Evolutionary conservation across 1,140 invertebrate species (phyloP), one percentile per base, ranked within the genome.

Genomic region (Hypothenemus hampei): DNA sequence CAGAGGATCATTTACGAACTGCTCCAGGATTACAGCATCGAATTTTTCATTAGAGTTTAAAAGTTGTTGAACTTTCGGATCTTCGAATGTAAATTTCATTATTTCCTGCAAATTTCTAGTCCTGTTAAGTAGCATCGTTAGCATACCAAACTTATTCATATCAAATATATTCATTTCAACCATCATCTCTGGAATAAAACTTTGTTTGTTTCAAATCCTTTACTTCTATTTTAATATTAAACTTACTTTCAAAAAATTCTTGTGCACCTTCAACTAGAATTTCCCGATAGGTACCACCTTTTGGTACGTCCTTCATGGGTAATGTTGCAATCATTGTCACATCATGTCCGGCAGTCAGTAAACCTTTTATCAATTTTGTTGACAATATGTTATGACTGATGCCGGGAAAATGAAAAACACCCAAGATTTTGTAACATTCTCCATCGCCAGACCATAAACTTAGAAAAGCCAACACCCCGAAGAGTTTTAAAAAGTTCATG

Each of bases 321-420:
- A 82, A 83, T 55, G 81, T 77, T 21, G 78, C 84, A 10, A 87
- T 69, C 11, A 87, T 78, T 0, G 84, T 87, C 4, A 89, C 52
- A 6, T 84, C 73, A 60, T 89, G 83, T 19, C 84, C 84, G 3
- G 78, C 74, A 48, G 69, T 72, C 1, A 78, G 77, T 23, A 89
- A 62, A 49, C 80, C 83, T 15, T 76, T 75, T 1, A 87, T 70
- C 3, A 88, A 63, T 1, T 80, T 78, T 26, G 79, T 73, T 59
- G 81, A 81, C 11, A 84, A 78, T 18, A 78, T 74, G 60, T 85
- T 84, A 63, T 89, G 86, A 65, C 84, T 87, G 24, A 75, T 79
- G 1, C 83, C 80, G 0, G 76, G 70, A 52, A 83, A 78, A 1
- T 79, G 78, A 62, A 85, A 81, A 18, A 86, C 64, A 0, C 76